These are phyloP conservation scores for Drosophila nasuta DNA, from an alignment of 1,140 invertebrate genomes.

Conservation along the genomic window DNA sequence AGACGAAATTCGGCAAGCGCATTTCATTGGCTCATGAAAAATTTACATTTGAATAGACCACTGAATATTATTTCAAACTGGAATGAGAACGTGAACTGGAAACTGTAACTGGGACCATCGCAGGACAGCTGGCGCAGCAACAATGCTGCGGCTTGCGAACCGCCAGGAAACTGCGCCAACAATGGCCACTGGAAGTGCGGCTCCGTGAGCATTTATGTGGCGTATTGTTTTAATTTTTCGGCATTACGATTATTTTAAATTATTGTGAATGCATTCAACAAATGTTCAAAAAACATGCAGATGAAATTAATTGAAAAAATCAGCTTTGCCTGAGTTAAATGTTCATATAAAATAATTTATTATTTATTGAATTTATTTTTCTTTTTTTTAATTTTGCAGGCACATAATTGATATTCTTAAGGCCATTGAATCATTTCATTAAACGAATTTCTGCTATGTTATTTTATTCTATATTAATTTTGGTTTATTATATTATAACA, in stretches of 20 bases:
- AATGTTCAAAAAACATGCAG: background rate
- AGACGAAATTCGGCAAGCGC: slow-evolving; percentile 59
- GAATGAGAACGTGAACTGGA: background rate
- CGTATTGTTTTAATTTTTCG: slow-evolving; percentile 80
- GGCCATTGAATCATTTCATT: too few relatives aligned
- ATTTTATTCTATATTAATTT: too few relatives aligned
- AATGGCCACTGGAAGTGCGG: slow-evolving; percentile 74
- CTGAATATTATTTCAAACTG: slow-evolving; percentile 2
- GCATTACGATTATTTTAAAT: slow-evolving; percentile 56
- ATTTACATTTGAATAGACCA: slow-evolving; percentile 81
- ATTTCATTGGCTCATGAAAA: slow-evolving; percentile 76
- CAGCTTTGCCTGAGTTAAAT: background rate
- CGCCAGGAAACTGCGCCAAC: slow-evolving; percentile 55
- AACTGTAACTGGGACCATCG: slow-evolving; percentile 5
- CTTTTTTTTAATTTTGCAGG: too few relatives aligned
- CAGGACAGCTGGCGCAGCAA: slow-evolving; percentile 53
- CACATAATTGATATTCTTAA: too few relatives aligned
- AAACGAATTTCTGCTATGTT: too few relatives aligned
- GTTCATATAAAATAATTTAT: too few relatives aligned
- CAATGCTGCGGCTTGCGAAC: slow-evolving; percentile 44
- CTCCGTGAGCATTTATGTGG: slow-evolving; percentile 75
- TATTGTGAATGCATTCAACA: slow-evolving; percentile 44
- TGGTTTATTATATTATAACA: too few relatives aligned
- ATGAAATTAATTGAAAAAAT: background rate
- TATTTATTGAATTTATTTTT: too few relatives aligned